phyloP scores from a whole-genome alignment of 2,888 invertebrate species.

The Poecilus cupreus region DNA sequence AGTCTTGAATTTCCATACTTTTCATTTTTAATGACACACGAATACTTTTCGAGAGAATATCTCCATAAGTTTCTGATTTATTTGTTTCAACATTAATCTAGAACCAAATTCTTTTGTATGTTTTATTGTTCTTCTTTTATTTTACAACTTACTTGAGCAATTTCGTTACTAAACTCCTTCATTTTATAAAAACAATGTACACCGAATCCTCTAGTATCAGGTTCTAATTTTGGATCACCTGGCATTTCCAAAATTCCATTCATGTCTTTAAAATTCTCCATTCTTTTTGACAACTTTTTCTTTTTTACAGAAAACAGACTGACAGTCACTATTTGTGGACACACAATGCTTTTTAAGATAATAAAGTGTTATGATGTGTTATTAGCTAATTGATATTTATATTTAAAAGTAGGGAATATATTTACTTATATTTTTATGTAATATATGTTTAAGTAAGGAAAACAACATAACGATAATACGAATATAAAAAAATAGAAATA shows the following conservation, averaged over 20 bases:
- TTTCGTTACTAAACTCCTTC: slow-evolving; percentile 4
- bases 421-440: too few species aligned
- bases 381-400: too few species aligned
- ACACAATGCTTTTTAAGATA: too few species aligned
- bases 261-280: not conserved
- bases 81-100: slow-evolving; percentile 72
- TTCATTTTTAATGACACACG: slow-evolving; percentile 70
- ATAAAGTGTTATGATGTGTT: too few species aligned
- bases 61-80: slow-evolving; percentile 69
- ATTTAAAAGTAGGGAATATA: too few species aligned
- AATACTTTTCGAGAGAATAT: slow-evolving; percentile 70
- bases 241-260: slow-evolving; percentile 14
- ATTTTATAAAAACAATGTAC: slow-evolving; percentile 38
- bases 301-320: too few species aligned
- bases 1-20: slow-evolving; percentile 68
- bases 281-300: not conserved
- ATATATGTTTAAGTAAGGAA: too few species aligned
- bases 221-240: slow-evolving; percentile 5
- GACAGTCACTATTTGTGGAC: too few species aligned
- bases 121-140: not conserved
- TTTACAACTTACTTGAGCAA: slow-evolving; percentile 32
- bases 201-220: slow-evolving; percentile 23
- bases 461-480: too few species aligned
- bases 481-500: too few species aligned
- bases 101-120: not conserved